Evolutionary conservation across 2,888 invertebrate species (phyloP), one percentile per base, ranked within the genome.

Genomic region (Euclidia mi): DNA sequence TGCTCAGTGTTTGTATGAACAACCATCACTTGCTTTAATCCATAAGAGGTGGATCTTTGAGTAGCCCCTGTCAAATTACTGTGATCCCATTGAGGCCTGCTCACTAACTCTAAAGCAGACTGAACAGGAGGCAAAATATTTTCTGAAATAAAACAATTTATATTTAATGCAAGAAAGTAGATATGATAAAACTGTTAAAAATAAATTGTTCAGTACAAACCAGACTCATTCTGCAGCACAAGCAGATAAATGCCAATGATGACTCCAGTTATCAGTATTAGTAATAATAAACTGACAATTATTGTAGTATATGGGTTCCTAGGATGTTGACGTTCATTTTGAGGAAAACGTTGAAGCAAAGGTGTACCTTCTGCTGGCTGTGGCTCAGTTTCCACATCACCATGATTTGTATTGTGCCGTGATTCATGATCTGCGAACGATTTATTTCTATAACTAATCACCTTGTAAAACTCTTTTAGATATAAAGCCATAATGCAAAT

Each of bases 171-270:
- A 3, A 14, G n/a, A 11, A 25, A 45, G 1, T 11, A 11, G 32
- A 3, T 11, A 11, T n/a, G 3, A 35, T 34, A 41, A 34, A 3
- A 40, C 10, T 17, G 3, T 38, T 29, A 42, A 10, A 7, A 6
- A 48, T n/a, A 50, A 14, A 40, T 31, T 35, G 31, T 44, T 34
- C 6, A 34, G 29, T 25, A 78, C 82, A 78, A 42, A 92, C 92
- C 92, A 31, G 89, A 75, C 28, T 81, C 71, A 61, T 74, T 82
- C 62, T 91, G 89, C 15, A 91, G 57, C 1, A 91, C 71, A 1
- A 94, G 82, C 2, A 94, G 83, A 62, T 93, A 92, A 41, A 88
- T 82, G 10, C 92, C 91, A 56, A 93, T 92, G 2, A 87, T 52
- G 11, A 88, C 74, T 2, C 92, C 94, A n/a, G 82, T 56, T 6